Conservation (phyloP, 2,797 vertebrate species). For the Potorous gilbertii region DNA sequence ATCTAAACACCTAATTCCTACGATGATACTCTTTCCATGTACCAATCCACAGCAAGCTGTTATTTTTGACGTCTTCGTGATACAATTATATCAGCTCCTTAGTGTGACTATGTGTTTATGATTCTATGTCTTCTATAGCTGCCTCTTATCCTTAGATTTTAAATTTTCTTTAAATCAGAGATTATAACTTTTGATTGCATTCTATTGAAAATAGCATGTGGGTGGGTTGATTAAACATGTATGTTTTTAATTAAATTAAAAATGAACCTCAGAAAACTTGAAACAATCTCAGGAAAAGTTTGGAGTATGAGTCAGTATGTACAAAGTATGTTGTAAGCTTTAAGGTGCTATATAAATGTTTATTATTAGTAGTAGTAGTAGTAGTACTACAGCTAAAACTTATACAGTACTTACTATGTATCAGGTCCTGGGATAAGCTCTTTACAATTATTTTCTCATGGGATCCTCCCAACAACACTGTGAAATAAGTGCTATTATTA, state of each 20-base stretch:
- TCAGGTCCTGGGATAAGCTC: not conserved
- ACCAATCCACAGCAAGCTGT: not conserved
- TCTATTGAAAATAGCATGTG: not conserved
- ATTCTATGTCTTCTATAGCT: not conserved
- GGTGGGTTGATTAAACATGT: not conserved
- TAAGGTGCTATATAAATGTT: not conserved
- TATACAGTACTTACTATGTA: not conserved
- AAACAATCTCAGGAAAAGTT: not conserved
- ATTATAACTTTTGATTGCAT: not conserved
- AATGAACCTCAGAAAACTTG: not conserved
- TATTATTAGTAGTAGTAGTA: too few relatives aligned
- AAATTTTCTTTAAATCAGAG: not conserved
- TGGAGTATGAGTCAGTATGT: not conserved
- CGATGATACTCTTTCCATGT: not conserved
- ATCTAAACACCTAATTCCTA: not conserved
- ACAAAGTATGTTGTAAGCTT: not conserved
- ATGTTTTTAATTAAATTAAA: not conserved
- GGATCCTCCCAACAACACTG: not conserved
- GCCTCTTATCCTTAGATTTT: not conserved
- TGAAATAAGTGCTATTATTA: not conserved
- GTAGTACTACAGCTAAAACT: not conserved
- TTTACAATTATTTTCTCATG: not conserved
- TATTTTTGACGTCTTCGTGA: not conserved
- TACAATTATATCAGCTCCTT: not conserved
- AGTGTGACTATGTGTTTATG: not conserved